Conservation (phyloP, 2,113 vertebrate species). For the Nymphicus hollandicus region DNA sequence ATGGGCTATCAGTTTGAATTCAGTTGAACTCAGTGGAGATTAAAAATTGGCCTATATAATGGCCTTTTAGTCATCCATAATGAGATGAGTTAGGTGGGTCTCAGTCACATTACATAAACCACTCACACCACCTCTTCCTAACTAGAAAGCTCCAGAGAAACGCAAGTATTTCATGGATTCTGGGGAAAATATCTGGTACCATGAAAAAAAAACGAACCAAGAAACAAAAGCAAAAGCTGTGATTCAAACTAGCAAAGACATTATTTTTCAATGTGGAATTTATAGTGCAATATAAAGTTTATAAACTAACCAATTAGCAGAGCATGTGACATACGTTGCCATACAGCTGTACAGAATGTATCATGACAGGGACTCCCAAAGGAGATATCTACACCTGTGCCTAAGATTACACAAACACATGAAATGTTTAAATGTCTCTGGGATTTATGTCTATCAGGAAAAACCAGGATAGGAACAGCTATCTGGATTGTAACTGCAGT, state of each 20-base stretch:
- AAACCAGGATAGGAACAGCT: neutral
- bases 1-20: slow-evolving; percentile 49
- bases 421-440: neutral
- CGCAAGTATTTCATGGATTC: neutral
- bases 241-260: neutral
- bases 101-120: neutral
- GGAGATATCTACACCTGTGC: neutral
- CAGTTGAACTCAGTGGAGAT: slow-evolving; percentile 25
- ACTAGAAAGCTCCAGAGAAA: neutral
- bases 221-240: neutral
- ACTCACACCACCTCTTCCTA: neutral
- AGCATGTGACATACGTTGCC: neutral
- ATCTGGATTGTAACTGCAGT: neutral
- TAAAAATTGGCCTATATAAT: slow-evolving; percentile 52
- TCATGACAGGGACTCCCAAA: neutral
- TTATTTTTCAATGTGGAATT: neutral
- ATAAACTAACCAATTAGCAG: slow-evolving; percentile 8
- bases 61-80: slow-evolving; percentile 13
- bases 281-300: neutral
- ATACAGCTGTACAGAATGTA: neutral
- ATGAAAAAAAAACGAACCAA: neutral
- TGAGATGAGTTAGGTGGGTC: slow-evolving; percentile 24
- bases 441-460: neutral
- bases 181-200: neutral
- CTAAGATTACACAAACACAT: neutral